Evolutionary conservation across 2,113 vertebrate species (phyloP).

Genomic region (Pygoscelis antarcticus): DNA sequence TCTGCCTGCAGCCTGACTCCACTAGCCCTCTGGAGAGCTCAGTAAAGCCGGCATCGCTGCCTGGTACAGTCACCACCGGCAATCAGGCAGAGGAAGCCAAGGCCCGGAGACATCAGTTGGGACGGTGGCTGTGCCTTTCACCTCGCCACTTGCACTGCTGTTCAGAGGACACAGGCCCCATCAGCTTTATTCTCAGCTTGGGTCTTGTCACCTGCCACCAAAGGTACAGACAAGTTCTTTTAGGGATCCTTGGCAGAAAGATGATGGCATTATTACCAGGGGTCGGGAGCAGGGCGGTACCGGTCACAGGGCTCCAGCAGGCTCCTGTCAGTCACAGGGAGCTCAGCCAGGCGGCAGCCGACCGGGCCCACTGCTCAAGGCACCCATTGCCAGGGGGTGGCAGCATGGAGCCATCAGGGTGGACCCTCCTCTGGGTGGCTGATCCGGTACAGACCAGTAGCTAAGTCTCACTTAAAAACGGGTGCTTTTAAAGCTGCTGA

Average conservation of each 20-base stretch:
- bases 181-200: not conserved
- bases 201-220: not conserved
- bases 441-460: not conserved
- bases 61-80: rapidly evolving
- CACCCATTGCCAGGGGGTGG: not conserved
- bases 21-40: not conserved
- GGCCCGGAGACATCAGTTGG: not conserved
- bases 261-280: not conserved
- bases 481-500: no score
- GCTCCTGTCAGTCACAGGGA: not conserved
- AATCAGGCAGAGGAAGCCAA: not conserved
- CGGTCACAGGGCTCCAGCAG: not conserved
- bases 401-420: not conserved
- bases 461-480: rapidly evolving
- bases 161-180: not conserved
- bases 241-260: not conserved
- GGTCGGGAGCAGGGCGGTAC: not conserved
- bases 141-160: not conserved
- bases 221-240: not conserved
- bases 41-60: rapidly evolving
- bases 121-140: not conserved
- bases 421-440: not conserved
- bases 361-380: not conserved
- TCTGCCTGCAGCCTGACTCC: not conserved
- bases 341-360: not conserved